These are phyloP conservation scores for Phyto melanocephala DNA, from an alignment of 2,888 invertebrate species.

Conservation along the genomic window DNA sequence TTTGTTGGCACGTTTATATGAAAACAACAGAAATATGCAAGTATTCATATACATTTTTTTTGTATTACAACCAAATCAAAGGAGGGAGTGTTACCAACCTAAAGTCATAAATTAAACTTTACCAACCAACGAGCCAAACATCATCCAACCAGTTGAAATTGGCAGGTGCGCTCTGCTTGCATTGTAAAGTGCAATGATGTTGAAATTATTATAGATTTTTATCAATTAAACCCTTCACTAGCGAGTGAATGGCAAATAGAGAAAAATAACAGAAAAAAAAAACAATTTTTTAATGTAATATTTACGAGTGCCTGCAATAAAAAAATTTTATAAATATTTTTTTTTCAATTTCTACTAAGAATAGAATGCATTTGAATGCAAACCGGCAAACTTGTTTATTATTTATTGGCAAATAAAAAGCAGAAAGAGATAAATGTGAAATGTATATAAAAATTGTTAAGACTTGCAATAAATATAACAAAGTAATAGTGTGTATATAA, in stretches of 20 bases:
- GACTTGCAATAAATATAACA: conserved; percentile 9
- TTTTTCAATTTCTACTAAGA: neutral
- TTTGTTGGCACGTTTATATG: conserved; percentile 54
- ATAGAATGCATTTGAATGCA: conserved; percentile 29
- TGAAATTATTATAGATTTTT: conserved; percentile 47
- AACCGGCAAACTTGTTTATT: neutral
- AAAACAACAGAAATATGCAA: neutral
- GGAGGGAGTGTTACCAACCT: conserved; percentile 58
- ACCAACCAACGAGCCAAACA: conserved; percentile 27
- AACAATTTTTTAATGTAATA: neutral
- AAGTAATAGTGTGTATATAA: neutral
- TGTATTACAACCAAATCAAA: neutral
- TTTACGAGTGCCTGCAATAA: neutral
- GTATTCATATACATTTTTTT: too few relatives aligned
- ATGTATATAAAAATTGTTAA: conserved; percentile 22
- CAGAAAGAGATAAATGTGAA: conserved; percentile 13
- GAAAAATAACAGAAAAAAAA: neutral
- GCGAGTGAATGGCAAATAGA: neutral
- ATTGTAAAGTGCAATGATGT: conserved; percentile 38
- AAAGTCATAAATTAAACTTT: conserved; percentile 54
- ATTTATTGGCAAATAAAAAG: conserved; percentile 24
- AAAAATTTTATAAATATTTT: conserved; percentile 14
- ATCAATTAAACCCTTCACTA: conserved; percentile 48
- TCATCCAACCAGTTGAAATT: conserved; percentile 8
- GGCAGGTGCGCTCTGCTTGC: conserved; percentile 41